A percentile compares a stretch with the other conserved stretches of the same genome.
These are phyloP conservation scores for Sciaenops ocellatus DNA, from an alignment of 2,797 vertebrate genomes.

Conservation along the genomic window DNA sequence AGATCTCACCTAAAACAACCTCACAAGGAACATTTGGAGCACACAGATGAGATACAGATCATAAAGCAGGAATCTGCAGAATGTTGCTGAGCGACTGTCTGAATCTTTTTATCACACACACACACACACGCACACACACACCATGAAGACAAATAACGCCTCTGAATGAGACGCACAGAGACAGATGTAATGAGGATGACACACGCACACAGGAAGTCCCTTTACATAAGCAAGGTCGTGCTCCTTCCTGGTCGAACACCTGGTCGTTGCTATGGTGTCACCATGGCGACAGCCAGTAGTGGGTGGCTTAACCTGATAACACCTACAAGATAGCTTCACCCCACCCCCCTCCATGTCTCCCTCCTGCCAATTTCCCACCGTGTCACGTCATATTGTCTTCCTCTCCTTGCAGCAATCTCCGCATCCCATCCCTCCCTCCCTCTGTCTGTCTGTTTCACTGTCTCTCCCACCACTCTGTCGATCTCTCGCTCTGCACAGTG, in stretches of 20 bases:
- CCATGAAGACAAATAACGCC: not conserved
- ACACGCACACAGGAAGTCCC: slow-evolving; percentile 28
- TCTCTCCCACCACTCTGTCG: slow-evolving; percentile 26
- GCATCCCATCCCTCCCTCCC: slow-evolving; percentile 31
- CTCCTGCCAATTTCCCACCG: slow-evolving; percentile 37
- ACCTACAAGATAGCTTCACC: slow-evolving; percentile 65
- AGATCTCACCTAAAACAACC: too few species aligned
- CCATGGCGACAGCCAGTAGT: slow-evolving; percentile 75
- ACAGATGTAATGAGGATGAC: slow-evolving; percentile 26
- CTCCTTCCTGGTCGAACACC: slow-evolving; percentile 65
- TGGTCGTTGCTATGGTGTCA: slow-evolving; percentile 79
- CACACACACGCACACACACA: too few species aligned
- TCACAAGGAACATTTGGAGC: slow-evolving; percentile 3
- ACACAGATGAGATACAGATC: not conserved
- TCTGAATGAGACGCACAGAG: not conserved
- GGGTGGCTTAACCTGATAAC: slow-evolving; percentile 77
- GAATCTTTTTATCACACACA: not conserved
- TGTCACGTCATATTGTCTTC: slow-evolving; percentile 58
- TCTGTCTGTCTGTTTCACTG: slow-evolving; percentile 26
- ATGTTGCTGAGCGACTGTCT: not conserved
- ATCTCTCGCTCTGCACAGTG: slow-evolving; percentile 28
- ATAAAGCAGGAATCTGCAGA: slow-evolving; percentile 7
- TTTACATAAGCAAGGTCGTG: slow-evolving; percentile 37
- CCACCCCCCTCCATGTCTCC: not conserved
- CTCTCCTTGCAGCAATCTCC: slow-evolving; percentile 39